Conservation (phyloP, 2,888 invertebrate genomes). For the Drosophila pegasa region DNA sequence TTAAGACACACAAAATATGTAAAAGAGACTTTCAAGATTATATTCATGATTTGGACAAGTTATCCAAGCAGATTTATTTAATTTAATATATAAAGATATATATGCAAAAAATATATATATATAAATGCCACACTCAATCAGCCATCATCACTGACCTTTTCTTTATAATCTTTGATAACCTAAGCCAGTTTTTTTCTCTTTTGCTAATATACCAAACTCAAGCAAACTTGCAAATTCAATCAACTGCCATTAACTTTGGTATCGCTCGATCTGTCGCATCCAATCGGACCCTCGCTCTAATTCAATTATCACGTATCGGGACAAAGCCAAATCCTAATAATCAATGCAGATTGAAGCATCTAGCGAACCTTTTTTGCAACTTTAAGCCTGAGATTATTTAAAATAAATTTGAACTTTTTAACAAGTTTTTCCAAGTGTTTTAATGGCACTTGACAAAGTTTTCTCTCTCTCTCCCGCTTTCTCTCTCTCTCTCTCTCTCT, state of each 20-base stretch:
- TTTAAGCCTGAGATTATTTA: conserved; percentile 6
- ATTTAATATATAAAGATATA: too few species aligned
- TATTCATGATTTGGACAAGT: too few species aligned
- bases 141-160: neutral
- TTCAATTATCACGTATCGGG: neutral
- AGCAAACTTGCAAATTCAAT: neutral
- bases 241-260: neutral
- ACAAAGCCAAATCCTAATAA: neutral
- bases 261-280: neutral
- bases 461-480: neutral
- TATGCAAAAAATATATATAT: too few species aligned
- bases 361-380: conserved; percentile 4
- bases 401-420: conserved; percentile 30
- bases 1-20: too few species aligned
- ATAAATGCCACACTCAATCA: too few species aligned
- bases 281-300: neutral
- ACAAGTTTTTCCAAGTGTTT: conserved; percentile 21
- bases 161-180: neutral
- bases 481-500: conserved; percentile 2
- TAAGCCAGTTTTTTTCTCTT: neutral
- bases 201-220: neutral
- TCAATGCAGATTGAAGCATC: neutral
- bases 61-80: too few species aligned
- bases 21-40: too few species aligned
- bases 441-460: conserved; percentile 36